A percentile compares a stretch with the other conserved stretches of the same genome.
phyloP scores from a whole-genome alignment of 2,888 invertebrate genomes.

The Ochropacha duplaris region DNA sequence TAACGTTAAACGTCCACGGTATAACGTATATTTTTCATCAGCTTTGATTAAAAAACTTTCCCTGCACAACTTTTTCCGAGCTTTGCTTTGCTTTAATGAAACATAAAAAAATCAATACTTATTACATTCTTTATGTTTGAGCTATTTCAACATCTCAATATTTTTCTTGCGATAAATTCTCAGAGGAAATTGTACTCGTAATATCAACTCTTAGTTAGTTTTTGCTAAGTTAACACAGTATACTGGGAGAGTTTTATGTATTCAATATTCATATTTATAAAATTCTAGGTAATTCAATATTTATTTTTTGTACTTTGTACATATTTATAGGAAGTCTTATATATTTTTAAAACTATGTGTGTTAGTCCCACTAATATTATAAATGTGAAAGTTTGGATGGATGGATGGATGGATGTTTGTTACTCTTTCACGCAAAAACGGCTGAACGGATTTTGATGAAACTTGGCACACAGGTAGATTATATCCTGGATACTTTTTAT shows the following conservation, averaged over 20 bases:
- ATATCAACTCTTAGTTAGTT: background rate
- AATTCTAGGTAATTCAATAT: background rate
- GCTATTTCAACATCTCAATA: constrained; percentile 18
- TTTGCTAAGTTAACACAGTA: background rate
- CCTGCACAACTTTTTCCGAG: constrained; percentile 39
- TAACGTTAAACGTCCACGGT: constrained; percentile 3
- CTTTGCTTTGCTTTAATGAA: constrained; percentile 37
- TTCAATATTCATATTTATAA: background rate
- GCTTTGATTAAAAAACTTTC: constrained; percentile 65
- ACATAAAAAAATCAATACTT: constrained; percentile 41
- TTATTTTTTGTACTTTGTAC: too few relatives aligned
- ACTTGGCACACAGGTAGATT: too few relatives aligned
- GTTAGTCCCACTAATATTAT: too few relatives aligned
- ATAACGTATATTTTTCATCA: constrained; percentile 56
- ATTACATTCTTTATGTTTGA: constrained; percentile 16
- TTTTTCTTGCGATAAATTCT: constrained; percentile 8
- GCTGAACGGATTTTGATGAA: too few relatives aligned
- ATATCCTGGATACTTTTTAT: too few relatives aligned
- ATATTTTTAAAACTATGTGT: too few relatives aligned
- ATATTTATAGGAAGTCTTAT: too few relatives aligned
- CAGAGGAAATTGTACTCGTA: background rate
- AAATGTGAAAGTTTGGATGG: too few relatives aligned
- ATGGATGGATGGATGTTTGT: too few relatives aligned
- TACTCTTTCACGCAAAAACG: too few relatives aligned
- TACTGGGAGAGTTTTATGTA: background rate